A percentile compares a stretch with the other conserved stretches of the same genome.
phyloP scores from a whole-genome alignment of 2,888 invertebrate genomes.

The Aphodius sticticus region DNA sequence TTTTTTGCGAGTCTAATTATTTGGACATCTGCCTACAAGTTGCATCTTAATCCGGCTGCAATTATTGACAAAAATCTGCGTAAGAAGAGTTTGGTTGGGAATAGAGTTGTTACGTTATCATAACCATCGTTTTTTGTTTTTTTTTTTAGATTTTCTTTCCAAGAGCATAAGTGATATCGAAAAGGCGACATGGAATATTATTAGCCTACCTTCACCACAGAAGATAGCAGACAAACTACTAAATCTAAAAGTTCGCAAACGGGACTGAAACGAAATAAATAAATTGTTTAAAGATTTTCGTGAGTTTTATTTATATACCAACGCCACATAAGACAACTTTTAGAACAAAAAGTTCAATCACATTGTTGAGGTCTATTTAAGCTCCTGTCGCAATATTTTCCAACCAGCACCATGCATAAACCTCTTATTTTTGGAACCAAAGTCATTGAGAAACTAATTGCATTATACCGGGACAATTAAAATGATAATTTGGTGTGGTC shows the following conservation, averaged over 20 bases:
- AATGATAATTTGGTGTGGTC: too few species aligned
- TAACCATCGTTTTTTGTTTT: background rate
- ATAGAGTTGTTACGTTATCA: background rate
- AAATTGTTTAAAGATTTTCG: too few species aligned
- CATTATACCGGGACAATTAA: too few species aligned
- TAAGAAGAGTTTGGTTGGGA: background rate
- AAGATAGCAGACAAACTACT: background rate
- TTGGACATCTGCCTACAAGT: background rate
- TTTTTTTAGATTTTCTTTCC: background rate
- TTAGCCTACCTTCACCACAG: background rate
- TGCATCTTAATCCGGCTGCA: background rate
- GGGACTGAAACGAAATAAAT: too few species aligned
- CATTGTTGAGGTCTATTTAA: too few species aligned
- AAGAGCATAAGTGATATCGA: background rate
- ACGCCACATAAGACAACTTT: too few species aligned
- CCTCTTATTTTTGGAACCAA: too few species aligned
- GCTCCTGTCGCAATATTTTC: too few species aligned
- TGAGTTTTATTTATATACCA: too few species aligned
- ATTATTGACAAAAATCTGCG: background rate
- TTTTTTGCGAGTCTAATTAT: background rate
- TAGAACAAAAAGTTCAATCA: too few species aligned
- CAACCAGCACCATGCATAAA: too few species aligned
- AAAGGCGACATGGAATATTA: background rate
- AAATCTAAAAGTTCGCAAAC: background rate
- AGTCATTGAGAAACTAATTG: too few species aligned